Percentiles rank a stretch among this genome's conserved stretches.
phyloP scores from a whole-genome alignment of 1,140 invertebrate genomes.

The Chionoecetes opilio region DNA sequence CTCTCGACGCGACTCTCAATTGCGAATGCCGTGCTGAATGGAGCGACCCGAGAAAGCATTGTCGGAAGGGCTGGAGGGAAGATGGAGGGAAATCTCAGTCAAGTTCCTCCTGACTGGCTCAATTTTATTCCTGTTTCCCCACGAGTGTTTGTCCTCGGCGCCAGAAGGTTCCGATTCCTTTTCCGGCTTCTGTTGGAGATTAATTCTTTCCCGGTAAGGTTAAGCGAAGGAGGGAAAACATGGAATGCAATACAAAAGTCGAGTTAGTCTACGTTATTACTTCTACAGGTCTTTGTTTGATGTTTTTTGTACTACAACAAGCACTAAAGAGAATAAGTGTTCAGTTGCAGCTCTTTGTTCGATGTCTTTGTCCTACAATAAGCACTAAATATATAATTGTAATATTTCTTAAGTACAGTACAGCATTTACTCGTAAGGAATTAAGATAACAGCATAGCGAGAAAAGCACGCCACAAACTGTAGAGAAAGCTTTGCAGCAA shows the following conservation, averaged over 20 bases:
- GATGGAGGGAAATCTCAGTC: constrained; percentile 27
- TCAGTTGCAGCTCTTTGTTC: too few species aligned
- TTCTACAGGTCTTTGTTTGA: background rate
- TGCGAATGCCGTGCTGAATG: constrained; percentile 25
- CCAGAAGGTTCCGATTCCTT: background rate
- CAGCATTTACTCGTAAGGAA: too few species aligned
- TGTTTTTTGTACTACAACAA: too few species aligned
- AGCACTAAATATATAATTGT: too few species aligned
- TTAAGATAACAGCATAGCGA: too few species aligned
- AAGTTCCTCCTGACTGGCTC: constrained; percentile 15
- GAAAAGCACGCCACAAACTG: too few species aligned
- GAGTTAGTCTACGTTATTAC: background rate
- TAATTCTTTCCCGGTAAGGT: background rate
- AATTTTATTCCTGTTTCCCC: constrained; percentile 20
- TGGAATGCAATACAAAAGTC: background rate
- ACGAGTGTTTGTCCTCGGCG: background rate
- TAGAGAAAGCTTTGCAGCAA: too few species aligned
- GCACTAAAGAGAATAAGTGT: too few species aligned
- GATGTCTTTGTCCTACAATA: too few species aligned
- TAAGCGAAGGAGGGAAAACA: background rate
- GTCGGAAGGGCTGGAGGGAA: background rate
- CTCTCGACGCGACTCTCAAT: background rate
- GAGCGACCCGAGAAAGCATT: background rate
- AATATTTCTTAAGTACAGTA: too few species aligned
- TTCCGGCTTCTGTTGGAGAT: background rate